Conservation (phyloP, 2,797 vertebrate genomes). For the Argyrosomus regius region DNA sequence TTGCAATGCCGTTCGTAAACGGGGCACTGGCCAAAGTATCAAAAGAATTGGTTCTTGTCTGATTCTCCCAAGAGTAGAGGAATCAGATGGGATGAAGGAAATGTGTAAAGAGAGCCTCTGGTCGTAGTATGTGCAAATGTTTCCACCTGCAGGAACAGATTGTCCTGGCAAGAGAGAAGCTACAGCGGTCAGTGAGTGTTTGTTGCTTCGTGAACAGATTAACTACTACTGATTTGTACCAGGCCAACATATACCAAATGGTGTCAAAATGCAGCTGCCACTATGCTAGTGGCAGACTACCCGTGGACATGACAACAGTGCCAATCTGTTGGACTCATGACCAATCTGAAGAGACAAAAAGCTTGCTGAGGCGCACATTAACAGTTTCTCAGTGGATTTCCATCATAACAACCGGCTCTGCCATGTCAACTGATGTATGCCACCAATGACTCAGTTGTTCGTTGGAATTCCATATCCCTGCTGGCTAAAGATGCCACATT, state of each 20-base stretch:
- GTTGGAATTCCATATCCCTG: constrained; percentile 8
- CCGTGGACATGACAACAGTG: constrained; percentile 19
- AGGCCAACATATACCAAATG: constrained; percentile 26
- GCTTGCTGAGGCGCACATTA: constrained; percentile 13
- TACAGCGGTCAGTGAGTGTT: constrained; percentile 20
- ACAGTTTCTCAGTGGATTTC: constrained; percentile 2
- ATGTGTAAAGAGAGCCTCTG: constrained; percentile 20
- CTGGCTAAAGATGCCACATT: constrained; percentile 6
- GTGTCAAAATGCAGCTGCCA: constrained; percentile 33
- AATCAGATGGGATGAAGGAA: constrained; percentile 32
- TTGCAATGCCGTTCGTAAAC: constrained; percentile 17
- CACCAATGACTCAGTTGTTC: neutral
- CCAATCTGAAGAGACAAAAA: constrained; percentile 19
- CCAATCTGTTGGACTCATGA: constrained; percentile 10
- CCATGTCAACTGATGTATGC: neutral
- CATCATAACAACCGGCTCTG: constrained; percentile 6
- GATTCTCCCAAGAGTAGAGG: constrained; percentile 21
- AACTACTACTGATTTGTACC: constrained; percentile 21
- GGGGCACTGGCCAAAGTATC: neutral
- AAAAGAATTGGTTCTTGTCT: constrained; percentile 24
- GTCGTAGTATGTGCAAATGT: neutral
- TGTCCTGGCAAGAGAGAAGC: neutral
- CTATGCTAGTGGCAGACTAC: constrained; percentile 12
- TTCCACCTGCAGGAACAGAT: constrained; percentile 24
- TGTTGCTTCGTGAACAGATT: constrained; percentile 24